Evolutionary conservation across 2,113 vertebrate genomes (phyloP).

Genomic region (Ardeotis arabs): DNA sequence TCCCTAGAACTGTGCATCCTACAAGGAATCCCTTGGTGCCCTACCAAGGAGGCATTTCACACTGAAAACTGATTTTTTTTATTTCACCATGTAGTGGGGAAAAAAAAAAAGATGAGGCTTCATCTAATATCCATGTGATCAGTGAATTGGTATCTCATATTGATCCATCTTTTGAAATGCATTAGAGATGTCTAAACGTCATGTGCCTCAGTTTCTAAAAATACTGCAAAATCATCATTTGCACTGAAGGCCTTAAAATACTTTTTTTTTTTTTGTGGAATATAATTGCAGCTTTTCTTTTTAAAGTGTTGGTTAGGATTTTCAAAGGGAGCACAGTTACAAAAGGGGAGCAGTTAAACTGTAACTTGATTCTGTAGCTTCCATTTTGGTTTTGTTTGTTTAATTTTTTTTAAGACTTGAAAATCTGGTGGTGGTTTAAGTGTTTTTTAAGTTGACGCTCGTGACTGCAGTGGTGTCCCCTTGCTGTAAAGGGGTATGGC

Average conservation of each 20-base stretch:
- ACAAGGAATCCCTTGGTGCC: background rate
- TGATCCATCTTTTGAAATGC: background rate
- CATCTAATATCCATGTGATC: background rate
- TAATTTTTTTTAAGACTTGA: background rate
- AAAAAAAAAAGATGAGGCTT: background rate
- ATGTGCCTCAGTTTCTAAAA: background rate
- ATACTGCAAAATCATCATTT: background rate
- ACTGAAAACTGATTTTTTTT: background rate
- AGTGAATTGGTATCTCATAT: background rate
- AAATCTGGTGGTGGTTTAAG: background rate
- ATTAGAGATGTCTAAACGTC: background rate
- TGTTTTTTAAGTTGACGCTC: background rate
- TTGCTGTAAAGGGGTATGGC: background rate
- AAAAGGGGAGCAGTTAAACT: background rate
- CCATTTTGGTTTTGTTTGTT: background rate
- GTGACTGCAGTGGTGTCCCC: background rate
- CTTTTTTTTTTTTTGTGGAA: background rate
- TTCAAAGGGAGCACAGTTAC: background rate
- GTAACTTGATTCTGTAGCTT: background rate
- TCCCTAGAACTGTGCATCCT: background rate
- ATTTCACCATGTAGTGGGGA: background rate
- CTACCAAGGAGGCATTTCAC: accelerated
- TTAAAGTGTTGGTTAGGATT: background rate
- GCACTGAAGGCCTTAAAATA: background rate
- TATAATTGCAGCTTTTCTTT: background rate